These are phyloP conservation scores for Yponomeuta cagnagella DNA, from an alignment of 2,888 invertebrate species.

Conservation along the genomic window DNA sequence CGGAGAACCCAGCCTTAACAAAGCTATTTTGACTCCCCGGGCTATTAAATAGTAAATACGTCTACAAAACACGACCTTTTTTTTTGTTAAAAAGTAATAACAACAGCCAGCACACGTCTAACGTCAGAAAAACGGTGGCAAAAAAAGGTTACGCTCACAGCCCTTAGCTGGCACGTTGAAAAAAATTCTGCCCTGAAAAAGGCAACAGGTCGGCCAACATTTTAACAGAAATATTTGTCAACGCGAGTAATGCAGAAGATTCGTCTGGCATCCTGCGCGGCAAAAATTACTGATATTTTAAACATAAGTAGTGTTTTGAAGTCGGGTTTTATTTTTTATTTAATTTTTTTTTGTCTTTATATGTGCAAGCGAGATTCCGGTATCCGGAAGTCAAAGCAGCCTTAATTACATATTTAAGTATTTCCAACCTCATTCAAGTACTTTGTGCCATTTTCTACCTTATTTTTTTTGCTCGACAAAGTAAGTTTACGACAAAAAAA, in stretches of 20 bases:
- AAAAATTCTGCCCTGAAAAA: not conserved
- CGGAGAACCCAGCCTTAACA: no score
- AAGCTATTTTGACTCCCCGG: not conserved
- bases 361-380: no score
- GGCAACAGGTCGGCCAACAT: not conserved
- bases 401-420: no score
- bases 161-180: not conserved
- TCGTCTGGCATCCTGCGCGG: not conserved
- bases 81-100: not conserved
- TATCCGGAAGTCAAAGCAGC: no score
- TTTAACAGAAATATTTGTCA: not conserved
- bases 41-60: not conserved
- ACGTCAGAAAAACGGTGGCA: not conserved
- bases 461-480: no score
- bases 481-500: no score
- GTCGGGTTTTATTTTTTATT: no score
- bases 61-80: not conserved
- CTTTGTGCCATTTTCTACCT: no score
- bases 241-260: not conserved
- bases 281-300: no score
- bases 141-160: not conserved
- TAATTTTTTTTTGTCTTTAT: no score
- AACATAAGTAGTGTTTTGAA: no score
- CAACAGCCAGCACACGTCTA: slow-evolving; percentile 6
- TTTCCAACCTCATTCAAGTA: no score